These are phyloP conservation scores for Nemotelus pantherinus DNA, from an alignment of 2,888 invertebrate species.

Conservation along the genomic window DNA sequence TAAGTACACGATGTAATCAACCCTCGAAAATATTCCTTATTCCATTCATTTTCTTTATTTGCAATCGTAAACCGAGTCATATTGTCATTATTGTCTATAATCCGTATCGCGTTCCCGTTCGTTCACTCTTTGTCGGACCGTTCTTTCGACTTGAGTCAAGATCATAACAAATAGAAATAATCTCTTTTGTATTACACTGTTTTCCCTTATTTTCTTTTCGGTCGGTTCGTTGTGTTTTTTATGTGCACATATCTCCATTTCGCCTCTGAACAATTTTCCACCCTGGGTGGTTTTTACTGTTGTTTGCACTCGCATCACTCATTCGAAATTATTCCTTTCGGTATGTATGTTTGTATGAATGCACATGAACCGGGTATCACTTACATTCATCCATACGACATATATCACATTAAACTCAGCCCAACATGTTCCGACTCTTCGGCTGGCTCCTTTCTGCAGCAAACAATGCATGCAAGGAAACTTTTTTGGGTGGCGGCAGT, in stretches of 20 bases:
- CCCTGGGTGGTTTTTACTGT: constrained; percentile 23
- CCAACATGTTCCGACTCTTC: not conserved
- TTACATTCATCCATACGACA: not conserved
- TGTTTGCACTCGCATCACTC: not conserved
- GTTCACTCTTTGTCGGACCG: not conserved
- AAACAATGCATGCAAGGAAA: not conserved
- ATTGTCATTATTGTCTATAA: not conserved
- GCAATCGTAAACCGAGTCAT: constrained; percentile 5
- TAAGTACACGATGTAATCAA: constrained; percentile 17
- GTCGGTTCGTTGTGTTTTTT: not conserved
- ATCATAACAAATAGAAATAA: constrained; percentile 5
- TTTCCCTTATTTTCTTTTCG: not conserved
- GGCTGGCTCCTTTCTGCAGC: not conserved
- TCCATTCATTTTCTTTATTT: not conserved
- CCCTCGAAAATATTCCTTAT: constrained; percentile 1
- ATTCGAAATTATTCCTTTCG: not conserved
- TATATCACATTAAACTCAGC: not conserved
- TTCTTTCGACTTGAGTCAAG: not conserved
- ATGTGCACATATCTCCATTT: too few relatives aligned
- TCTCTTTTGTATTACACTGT: not conserved
- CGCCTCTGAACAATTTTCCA: not conserved
- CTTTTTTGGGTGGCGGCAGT: constrained; percentile 4
- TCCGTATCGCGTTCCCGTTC: not conserved
- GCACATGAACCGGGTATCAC: not conserved
- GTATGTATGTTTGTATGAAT: not conserved